Percentiles rank a stretch among this genome's conserved stretches.
These are phyloP conservation scores for Nebria ingens DNA, from an alignment of 1,140 invertebrate genomes.

Conservation along the genomic window DNA sequence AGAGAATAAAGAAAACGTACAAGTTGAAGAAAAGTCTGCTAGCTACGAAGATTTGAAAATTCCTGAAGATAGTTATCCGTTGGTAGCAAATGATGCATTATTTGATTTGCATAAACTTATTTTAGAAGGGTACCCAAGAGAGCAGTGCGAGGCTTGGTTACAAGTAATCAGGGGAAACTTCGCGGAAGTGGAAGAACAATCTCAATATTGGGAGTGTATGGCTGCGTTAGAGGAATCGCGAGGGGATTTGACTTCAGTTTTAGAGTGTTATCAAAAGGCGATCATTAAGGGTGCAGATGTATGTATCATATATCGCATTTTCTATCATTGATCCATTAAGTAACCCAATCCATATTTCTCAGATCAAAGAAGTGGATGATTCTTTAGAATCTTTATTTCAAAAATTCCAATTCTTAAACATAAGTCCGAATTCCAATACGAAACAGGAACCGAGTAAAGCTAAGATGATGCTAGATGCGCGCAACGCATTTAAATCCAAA, in stretches of 20 bases:
- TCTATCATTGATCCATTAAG: neutral
- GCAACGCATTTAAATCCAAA: conserved; percentile 45
- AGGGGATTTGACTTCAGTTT: conserved; percentile 40
- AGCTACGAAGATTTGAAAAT: conserved; percentile 25
- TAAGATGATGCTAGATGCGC: conserved; percentile 33
- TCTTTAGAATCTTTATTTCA: conserved; percentile 42
- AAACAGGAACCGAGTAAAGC: conserved; percentile 18
- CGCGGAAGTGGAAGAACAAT: conserved; percentile 30
- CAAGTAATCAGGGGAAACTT: conserved; percentile 36
- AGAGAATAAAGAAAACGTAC: conserved; percentile 44
- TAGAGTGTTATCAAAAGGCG: conserved; percentile 44
- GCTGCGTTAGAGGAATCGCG: conserved; percentile 41
- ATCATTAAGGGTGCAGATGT: conserved; percentile 44
- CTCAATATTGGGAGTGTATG: conserved; percentile 46
- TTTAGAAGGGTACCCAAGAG: conserved; percentile 32
- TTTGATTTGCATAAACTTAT: conserved; percentile 31
- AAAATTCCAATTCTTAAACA: conserved; percentile 46
- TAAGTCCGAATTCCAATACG: conserved; percentile 28
- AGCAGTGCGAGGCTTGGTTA: conserved; percentile 43
- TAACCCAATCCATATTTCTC: conserved; percentile 18
- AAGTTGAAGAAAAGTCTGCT: conserved; percentile 27
- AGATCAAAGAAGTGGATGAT: conserved; percentile 39
- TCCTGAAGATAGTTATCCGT: neutral
- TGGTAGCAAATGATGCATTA: conserved; percentile 25
- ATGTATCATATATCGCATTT: conserved; percentile 13